These are phyloP conservation scores for Vidua macroura DNA, from an alignment of 2,113 vertebrate genomes.

Conservation along the genomic window DNA sequence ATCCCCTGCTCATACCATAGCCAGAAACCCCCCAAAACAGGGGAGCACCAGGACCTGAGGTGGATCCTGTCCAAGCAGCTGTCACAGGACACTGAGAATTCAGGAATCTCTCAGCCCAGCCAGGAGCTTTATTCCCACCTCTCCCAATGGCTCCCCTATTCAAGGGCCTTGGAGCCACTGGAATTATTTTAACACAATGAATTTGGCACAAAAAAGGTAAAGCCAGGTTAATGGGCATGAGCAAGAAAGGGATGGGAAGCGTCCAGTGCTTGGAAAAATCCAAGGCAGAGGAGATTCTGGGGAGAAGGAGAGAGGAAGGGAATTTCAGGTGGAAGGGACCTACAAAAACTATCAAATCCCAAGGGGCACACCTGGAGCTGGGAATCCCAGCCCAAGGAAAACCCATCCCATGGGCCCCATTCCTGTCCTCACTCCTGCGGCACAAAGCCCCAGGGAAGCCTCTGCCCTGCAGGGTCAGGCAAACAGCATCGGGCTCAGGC, in stretches of 20 bases:
- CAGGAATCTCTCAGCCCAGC: background rate
- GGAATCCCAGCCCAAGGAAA: background rate
- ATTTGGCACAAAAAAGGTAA: background rate
- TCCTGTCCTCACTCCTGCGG: background rate
- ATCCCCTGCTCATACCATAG: background rate
- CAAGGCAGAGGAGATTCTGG: background rate
- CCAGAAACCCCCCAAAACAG: background rate
- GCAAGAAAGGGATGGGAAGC: background rate
- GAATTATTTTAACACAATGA: background rate
- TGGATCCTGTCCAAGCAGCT: background rate
- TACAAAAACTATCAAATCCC: background rate
- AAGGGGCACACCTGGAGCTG: background rate
- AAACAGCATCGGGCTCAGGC: background rate
- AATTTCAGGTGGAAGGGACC: background rate
- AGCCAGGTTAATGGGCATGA: background rate
- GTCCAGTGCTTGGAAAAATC: background rate
- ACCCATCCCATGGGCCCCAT: background rate
- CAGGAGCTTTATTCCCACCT: background rate
- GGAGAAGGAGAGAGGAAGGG: background rate
- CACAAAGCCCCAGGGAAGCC: background rate
- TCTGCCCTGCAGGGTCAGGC: background rate
- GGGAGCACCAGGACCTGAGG: background rate
- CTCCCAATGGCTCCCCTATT: too few relatives aligned
- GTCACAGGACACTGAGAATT: background rate
- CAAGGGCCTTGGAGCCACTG: background rate